Percentiles rank a stretch among this genome's conserved stretches.
phyloP scores from a whole-genome alignment of 1,140 invertebrate species.

The Bombus huntii region DNA sequence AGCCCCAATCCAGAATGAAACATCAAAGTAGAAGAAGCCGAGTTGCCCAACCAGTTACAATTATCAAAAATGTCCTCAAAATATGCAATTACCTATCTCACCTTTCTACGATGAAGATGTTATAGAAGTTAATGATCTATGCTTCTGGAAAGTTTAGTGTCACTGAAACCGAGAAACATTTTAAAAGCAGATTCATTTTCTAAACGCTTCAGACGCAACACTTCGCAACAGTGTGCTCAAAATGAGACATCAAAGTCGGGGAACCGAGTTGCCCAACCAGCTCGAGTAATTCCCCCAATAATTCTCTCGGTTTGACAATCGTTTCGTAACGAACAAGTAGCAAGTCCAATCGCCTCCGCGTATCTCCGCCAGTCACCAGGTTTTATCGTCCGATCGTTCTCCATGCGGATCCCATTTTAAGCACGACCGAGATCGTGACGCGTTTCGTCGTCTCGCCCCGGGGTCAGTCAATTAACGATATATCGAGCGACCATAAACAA shows the following conservation, averaged over 20 bases:
- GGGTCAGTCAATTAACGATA: constrained; percentile 48
- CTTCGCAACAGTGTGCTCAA: background rate
- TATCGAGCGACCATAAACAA: constrained; percentile 46
- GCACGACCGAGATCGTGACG: background rate
- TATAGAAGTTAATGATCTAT: too few species aligned
- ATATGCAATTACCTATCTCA: too few species aligned
- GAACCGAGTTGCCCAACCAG: background rate
- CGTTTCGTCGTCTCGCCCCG: background rate
- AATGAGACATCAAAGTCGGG: background rate
- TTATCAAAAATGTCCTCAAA: too few species aligned
- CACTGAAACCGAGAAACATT: too few species aligned
- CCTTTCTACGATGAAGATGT: too few species aligned
- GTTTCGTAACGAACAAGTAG: background rate
- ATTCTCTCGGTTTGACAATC: background rate
- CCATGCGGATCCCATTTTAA: constrained; percentile 24
- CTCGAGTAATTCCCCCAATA: background rate
- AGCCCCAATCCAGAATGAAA: too few species aligned
- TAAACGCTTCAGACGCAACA: background rate
- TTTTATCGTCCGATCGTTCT: constrained; percentile 27
- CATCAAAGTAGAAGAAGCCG: too few species aligned
- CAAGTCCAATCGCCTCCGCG: background rate
- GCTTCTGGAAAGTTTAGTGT: too few species aligned
- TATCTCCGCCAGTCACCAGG: background rate
- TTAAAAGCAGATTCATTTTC: background rate
- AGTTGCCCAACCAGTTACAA: too few species aligned